Evolutionary conservation across 1,140 invertebrate genomes (phyloP).

Genomic region (Glomeris maerens): DNA sequence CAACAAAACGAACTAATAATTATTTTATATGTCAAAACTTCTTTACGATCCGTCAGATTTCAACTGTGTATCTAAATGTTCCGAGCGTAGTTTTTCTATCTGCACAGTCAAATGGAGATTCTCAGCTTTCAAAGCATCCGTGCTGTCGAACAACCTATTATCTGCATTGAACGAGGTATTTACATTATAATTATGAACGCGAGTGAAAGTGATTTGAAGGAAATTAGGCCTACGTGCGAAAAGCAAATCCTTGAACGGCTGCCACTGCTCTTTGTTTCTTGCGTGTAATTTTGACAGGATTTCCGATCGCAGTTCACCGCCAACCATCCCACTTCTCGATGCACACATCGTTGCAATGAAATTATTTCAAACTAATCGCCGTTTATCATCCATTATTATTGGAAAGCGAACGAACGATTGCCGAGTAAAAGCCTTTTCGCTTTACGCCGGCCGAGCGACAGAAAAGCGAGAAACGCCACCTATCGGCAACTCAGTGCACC

Average conservation of each 20-base stretch:
- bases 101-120: slow-evolving; percentile 68
- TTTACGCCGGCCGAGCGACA: too few relatives aligned
- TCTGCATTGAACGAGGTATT: slow-evolving; percentile 39
- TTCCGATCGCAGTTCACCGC: neutral
- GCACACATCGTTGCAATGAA: too few relatives aligned
- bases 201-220: neutral
- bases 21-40: neutral
- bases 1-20: neutral
- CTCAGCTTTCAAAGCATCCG: slow-evolving; percentile 56
- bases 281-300: neutral
- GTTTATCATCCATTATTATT: too few relatives aligned
- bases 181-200: neutral
- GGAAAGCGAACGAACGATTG: too few relatives aligned
- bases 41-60: slow-evolving; percentile 21
- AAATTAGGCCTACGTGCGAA: neutral
- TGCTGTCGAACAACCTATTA: slow-evolving; percentile 69
- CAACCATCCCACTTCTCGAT: neutral
- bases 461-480: too few relatives aligned
- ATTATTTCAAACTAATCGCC: too few relatives aligned
- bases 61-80: slow-evolving; percentile 32
- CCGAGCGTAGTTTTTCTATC: slow-evolving; percentile 60
- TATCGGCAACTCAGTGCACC: too few relatives aligned
- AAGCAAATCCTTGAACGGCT: neutral
- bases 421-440: too few relatives aligned
- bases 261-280: neutral